Conservation (phyloP, 2,113 vertebrate species). For the Carlito syrichta region DNA sequence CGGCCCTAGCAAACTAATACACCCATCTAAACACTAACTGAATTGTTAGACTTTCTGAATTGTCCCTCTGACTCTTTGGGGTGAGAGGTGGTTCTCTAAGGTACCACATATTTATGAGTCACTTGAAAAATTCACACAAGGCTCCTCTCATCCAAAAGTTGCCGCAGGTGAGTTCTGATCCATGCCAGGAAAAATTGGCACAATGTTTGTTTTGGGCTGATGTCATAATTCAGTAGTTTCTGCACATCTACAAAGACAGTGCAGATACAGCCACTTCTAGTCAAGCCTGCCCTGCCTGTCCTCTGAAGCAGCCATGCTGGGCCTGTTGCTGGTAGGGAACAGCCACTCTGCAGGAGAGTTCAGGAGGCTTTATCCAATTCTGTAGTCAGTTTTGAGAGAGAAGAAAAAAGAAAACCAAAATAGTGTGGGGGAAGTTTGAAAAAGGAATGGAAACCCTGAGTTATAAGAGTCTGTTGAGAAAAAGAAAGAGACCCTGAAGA, state of each 20-base stretch:
- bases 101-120: background rate
- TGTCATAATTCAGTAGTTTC: background rate
- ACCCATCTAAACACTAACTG: background rate
- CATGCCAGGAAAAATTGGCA: background rate
- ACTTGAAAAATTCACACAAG: background rate
- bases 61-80: background rate
- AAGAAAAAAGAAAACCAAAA: background rate
- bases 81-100: background rate
- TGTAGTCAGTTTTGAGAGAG: background rate
- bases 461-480: background rate
- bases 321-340: background rate
- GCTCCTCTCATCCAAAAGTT: background rate
- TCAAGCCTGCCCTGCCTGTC: background rate
- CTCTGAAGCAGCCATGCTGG: too few species aligned
- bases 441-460: background rate
- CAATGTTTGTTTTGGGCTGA: background rate
- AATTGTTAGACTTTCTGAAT: background rate
- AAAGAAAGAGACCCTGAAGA: background rate
- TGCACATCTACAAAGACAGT: background rate
- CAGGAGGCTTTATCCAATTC: background rate
- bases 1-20: background rate
- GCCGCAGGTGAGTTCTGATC: background rate
- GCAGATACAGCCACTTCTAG: too few species aligned
- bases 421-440: background rate
- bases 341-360: background rate